These are phyloP conservation scores for Pardosa pseudoannulata DNA, from an alignment of 2,888 invertebrate species.

Conservation along the genomic window DNA sequence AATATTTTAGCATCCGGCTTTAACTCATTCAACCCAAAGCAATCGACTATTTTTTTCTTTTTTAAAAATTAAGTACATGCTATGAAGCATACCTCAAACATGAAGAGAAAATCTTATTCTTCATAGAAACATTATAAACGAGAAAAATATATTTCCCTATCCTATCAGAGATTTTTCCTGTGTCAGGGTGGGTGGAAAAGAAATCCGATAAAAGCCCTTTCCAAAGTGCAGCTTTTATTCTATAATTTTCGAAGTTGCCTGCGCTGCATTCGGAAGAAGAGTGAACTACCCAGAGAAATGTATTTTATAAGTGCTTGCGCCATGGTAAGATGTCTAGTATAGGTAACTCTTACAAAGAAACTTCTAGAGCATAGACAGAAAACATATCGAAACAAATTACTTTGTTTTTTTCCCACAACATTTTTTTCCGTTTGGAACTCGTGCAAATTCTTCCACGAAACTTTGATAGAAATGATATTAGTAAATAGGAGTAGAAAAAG, in stretches of 20 bases:
- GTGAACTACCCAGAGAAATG: constrained; percentile 17
- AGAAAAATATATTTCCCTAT: constrained; percentile 1
- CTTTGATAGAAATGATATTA: too few relatives aligned
- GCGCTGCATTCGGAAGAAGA: constrained; percentile 2
- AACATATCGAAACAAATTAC: not conserved
- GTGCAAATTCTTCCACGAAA: too few relatives aligned
- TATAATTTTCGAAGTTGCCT: constrained; percentile 25
- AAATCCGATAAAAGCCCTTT: constrained; percentile 48
- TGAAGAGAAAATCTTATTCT: too few relatives aligned
- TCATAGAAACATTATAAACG: not conserved
- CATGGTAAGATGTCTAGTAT: not conserved
- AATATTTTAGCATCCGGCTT: too few relatives aligned
- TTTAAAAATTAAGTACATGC: too few relatives aligned
- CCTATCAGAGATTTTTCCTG: constrained; percentile 13
- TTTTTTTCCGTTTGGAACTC: too few relatives aligned
- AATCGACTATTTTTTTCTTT: too few relatives aligned
- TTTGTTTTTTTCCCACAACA: too few relatives aligned
- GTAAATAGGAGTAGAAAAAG: too few relatives aligned
- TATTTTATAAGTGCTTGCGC: constrained; percentile 9
- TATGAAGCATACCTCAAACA: too few relatives aligned
- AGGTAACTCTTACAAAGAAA: constrained; percentile 10
- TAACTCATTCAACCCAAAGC: too few relatives aligned
- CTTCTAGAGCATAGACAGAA: constrained; percentile 2
- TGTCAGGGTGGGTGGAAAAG: not conserved
- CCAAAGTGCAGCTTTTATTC: constrained; percentile 23